A percentile compares a stretch with the other conserved stretches of the same genome.
phyloP scores from a whole-genome alignment of 2,797 vertebrate genomes.

The Danionella dracula region DNA sequence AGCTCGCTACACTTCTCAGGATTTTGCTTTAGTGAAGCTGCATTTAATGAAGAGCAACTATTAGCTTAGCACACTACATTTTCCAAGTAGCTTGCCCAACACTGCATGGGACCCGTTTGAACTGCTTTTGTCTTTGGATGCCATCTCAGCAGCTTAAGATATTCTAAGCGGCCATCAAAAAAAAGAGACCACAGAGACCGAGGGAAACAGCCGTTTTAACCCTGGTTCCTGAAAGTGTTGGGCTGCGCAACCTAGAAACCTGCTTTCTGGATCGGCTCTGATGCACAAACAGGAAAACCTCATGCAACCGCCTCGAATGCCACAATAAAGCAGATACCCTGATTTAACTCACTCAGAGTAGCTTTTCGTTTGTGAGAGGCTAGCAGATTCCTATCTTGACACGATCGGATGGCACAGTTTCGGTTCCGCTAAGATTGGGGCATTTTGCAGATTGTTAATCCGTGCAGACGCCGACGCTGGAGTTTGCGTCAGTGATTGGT shows the following conservation, averaged over 20 bases:
- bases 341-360: conserved; percentile 59
- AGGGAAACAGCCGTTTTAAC: conserved; percentile 54
- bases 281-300: conserved; percentile 77
- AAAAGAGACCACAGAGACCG: conserved; percentile 38
- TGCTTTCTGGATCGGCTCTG: conserved; percentile 52
- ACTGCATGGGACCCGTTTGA: conserved; percentile 76
- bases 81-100: too few species aligned
- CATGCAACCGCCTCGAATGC: conserved; percentile 61
- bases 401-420: conserved; percentile 52
- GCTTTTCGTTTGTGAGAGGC: too few species aligned
- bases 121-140: conserved; percentile 60
- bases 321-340: conserved; percentile 63
- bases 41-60: too few species aligned
- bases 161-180: conserved; percentile 24
- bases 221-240: conserved; percentile 47
- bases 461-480: background rate
- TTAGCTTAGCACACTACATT: too few species aligned
- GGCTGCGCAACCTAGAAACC: conserved; percentile 78
- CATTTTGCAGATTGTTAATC: conserved; percentile 35
- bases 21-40: too few species aligned
- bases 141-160: conserved; percentile 46
- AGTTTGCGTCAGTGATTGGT: conserved; percentile 13
- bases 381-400: conserved; percentile 53
- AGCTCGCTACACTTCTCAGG: too few species aligned
- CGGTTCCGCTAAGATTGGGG: conserved; percentile 38